Base-by-base conservation (phyloP, 2,113 vertebrate genomes). In the Spilogale gracilis region DNA sequence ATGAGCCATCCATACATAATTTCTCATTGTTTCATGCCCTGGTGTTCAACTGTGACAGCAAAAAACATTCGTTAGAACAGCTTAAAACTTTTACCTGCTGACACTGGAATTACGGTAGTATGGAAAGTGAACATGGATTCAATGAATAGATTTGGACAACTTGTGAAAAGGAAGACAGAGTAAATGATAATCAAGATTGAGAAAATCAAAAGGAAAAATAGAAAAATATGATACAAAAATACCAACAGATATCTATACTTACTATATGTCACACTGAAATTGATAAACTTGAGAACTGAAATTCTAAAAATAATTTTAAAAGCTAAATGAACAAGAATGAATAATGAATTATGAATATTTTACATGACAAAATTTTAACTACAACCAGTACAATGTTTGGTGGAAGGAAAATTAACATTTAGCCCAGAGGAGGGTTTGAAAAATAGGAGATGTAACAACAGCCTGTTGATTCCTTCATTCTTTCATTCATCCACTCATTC, bases 281-380 rank as follows among this genome's bases (percentile, higher is more conserved):
- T 54, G 85, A 73, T 80, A 9, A 87, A 89, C 11, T 85, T 65
- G 58, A 94, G 48, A 92, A 85, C 45, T 8, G 58, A 67, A 17
- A 79, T 92, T 96, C 73, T 94, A 92, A 95, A 96, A 88, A 74
- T 88, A 96, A 90, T 95, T 63, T 63, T 81, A 82, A 88, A 14
- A 48, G 9, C 9, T 96, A 91, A 92, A 61, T 82, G 45, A 95
- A 50, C 4, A 96, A 81, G 21, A 78, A 65, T 30, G 89, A 91
- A 65, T 48, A 4, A 69, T 73, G 94, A 95, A 74, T 96, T 83
- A 69, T 86, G 25, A 94, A 56, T 88, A 93, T 78, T 90, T 73
- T 69, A 91, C 20, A 38, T 95, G 90, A 86, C 38, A 95, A 27
- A 32, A 60, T 58, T 94, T 92, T 45, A 89, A 80, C 86, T 92